A percentile compares a stretch with the other conserved stretches of the same genome.
These are phyloP conservation scores for Hippocampus mohnikei DNA, from an alignment of 2,113 vertebrate genomes.

Conservation along the genomic window DNA sequence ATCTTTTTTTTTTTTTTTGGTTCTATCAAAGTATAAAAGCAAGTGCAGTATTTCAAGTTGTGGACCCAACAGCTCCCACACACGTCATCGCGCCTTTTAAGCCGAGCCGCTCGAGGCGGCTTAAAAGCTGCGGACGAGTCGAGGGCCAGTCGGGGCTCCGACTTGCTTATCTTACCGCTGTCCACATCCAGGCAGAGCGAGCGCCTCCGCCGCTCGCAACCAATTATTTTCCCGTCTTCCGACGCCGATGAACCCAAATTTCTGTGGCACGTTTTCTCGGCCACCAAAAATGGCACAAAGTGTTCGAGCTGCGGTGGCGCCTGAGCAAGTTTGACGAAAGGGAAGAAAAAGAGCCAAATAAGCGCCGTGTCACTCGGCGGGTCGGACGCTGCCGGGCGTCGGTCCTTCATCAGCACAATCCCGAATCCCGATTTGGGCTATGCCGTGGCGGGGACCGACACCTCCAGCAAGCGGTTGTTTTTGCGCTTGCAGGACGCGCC, in stretches of 20 bases:
- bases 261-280: constrained; percentile 52
- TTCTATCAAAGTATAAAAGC: constrained; percentile 51
- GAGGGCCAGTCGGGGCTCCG: constrained; percentile 27
- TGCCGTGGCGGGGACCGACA: constrained; percentile 80
- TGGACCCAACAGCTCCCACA: constrained; percentile 27
- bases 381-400: constrained; percentile 15
- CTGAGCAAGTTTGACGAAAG: neutral
- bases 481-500: constrained; percentile 90
- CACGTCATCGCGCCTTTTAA: constrained; percentile 25
- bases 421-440: constrained; percentile 28
- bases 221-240: constrained; percentile 3
- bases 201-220: constrained; percentile 10
- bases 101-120: constrained; percentile 12
- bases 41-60: constrained; percentile 51
- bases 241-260: constrained; percentile 38
- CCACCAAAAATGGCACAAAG: constrained; percentile 30
- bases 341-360: constrained; percentile 32
- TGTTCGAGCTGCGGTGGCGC: neutral
- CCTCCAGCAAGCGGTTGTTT: constrained; percentile 96
- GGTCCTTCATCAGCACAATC: constrained; percentile 19
- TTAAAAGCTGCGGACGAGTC: constrained; percentile 33
- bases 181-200: constrained; percentile 34
- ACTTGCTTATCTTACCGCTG: constrained; percentile 19
- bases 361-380: constrained; percentile 77
- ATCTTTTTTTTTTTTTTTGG: constrained; percentile 34